A percentile compares a stretch with the other conserved stretches of the same genome.
Conservation (phyloP, 2,888 invertebrate species). For the Blomia tropicalis region DNA sequence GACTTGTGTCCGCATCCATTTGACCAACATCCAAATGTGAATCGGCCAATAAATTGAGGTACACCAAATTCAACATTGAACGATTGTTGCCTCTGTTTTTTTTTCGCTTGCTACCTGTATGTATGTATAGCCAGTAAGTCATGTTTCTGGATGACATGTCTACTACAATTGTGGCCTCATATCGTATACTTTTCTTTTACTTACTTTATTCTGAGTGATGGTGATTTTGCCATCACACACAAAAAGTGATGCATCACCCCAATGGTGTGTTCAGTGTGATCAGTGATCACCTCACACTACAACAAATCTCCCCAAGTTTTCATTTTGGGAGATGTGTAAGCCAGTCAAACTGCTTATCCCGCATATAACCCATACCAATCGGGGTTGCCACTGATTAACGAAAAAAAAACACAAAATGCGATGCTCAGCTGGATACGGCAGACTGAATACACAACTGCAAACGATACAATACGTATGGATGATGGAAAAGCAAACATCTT, state of each 20-base stretch:
- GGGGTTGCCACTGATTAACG: background rate
- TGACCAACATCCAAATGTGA: background rate
- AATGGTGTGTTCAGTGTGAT: background rate
- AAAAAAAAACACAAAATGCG: background rate
- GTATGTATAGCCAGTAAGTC: too few species aligned
- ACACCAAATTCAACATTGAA: too few species aligned
- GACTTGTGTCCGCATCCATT: background rate
- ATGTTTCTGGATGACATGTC: too few species aligned
- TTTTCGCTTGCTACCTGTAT: too few species aligned
- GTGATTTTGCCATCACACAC: background rate
- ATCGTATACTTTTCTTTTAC: too few species aligned
- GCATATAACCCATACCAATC: background rate
- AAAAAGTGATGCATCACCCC: conserved; percentile 11
- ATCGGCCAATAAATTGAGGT: too few species aligned
- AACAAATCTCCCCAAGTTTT: too few species aligned
- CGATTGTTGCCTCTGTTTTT: too few species aligned
- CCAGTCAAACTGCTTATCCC: conserved; percentile 12
- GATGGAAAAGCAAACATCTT: too few species aligned
- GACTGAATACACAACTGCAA: background rate
- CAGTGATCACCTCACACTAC: background rate
- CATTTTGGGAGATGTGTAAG: too few species aligned
- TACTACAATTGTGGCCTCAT: too few species aligned
- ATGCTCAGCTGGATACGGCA: conserved; percentile 15
- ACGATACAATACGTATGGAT: too few species aligned
- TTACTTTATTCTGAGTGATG: background rate